These are phyloP conservation scores for Engystomops pustulosus DNA, from an alignment of 2,113 vertebrate genomes.

Conservation along the genomic window DNA sequence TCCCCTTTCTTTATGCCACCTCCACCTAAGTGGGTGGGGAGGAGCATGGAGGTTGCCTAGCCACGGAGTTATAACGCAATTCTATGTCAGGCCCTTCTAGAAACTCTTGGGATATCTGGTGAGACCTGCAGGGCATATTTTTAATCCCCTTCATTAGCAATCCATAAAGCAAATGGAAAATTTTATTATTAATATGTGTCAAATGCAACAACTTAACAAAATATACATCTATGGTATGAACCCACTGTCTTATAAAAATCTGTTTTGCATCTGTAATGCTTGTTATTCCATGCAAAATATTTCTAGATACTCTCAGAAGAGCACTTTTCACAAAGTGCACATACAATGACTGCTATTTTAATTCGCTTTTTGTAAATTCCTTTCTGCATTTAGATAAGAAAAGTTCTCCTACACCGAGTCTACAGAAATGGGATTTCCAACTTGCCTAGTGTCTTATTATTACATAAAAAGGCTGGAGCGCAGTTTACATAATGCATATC, in stretches of 20 bases:
- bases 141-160: too few relatives aligned
- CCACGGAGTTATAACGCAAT: too few relatives aligned
- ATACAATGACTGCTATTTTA: not conserved
- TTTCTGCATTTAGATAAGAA: conserved; percentile 47
- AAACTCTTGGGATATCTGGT: too few relatives aligned
- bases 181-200: not conserved
- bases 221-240: not conserved
- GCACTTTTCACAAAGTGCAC: conserved; percentile 28
- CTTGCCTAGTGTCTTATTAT: conserved; percentile 60
- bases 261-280: not conserved
- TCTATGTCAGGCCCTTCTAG: too few relatives aligned
- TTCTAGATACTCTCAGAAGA: conserved; percentile 20
- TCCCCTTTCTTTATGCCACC: too few relatives aligned
- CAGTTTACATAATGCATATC: conserved; percentile 52
- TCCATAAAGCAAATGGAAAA: not conserved
- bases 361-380: conserved; percentile 3
- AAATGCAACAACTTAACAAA: not conserved
- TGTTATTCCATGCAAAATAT: not conserved
- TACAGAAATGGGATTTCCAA: conserved; percentile 38
- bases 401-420: not conserved
- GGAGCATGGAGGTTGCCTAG: too few relatives aligned
- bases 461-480: not conserved
- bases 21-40: too few relatives aligned
- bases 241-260: not conserved
- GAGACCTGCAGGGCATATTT: too few relatives aligned